phyloP scores from a whole-genome alignment of 2,888 invertebrate genomes.

The Periphyllus acericola region DNA sequence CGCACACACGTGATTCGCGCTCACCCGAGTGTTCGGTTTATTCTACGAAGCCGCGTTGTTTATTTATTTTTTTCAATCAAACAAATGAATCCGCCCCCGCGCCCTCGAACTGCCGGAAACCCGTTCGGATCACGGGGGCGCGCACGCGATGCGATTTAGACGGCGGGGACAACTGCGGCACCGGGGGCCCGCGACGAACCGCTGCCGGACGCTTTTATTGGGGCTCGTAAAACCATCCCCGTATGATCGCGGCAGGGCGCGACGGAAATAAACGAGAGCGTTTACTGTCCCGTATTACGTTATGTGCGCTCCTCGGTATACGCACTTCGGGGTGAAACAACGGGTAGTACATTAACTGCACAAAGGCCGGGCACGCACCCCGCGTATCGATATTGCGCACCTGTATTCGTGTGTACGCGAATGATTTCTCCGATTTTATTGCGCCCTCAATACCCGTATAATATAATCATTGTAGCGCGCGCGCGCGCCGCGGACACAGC shows the following conservation, averaged over 20 bases:
- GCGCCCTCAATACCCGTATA: too few species aligned
- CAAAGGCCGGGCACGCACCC: too few species aligned
- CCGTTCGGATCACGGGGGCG: background rate
- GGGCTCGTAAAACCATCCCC: conserved; percentile 33
- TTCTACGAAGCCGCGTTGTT: conserved; percentile 25
- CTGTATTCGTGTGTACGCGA: too few species aligned
- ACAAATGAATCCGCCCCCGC: conserved; percentile 19
- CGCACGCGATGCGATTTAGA: background rate
- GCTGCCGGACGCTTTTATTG: conserved; percentile 18
- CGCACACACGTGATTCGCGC: background rate
- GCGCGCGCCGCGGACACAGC: too few species aligned
- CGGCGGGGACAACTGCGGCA: background rate
- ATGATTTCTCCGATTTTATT: too few species aligned
- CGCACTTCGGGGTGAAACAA: too few species aligned
- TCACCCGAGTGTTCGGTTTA: background rate
- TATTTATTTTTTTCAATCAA: conserved; percentile 51
- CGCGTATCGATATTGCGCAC: too few species aligned
- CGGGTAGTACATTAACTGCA: too few species aligned
- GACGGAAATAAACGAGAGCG: conserved; percentile 5
- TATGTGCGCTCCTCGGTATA: too few species aligned
- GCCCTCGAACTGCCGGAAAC: background rate
- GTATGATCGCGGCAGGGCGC: background rate
- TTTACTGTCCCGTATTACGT: background rate
- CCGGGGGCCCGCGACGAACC: background rate
- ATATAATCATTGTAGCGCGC: too few species aligned